Evolutionary conservation across 2,113 vertebrate species (phyloP).

Genomic region (Ceyx margarethae): DNA sequence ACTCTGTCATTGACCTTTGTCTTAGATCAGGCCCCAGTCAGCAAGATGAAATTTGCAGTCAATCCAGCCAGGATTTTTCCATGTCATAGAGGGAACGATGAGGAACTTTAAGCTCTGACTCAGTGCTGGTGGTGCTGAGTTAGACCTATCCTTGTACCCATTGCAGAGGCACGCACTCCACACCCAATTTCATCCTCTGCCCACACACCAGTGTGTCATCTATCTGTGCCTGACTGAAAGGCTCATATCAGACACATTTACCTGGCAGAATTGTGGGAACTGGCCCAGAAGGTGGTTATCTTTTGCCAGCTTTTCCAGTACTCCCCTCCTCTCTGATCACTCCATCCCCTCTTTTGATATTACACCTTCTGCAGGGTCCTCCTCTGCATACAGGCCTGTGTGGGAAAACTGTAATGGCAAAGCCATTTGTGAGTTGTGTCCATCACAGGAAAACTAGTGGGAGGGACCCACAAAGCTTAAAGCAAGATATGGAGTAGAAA

Average conservation of each 20-base stretch:
- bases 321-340: neutral
- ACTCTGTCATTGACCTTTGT: neutral
- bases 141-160: constrained; percentile 34
- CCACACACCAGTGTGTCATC: constrained; percentile 54
- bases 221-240: constrained; percentile 8
- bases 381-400: neutral
- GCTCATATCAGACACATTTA: neutral
- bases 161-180: constrained; percentile 35
- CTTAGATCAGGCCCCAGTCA: neutral
- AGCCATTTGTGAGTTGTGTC: neutral
- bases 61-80: constrained; percentile 32
- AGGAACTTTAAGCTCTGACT: constrained; percentile 60
- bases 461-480: neutral
- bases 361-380: neutral
- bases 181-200: constrained; percentile 55
- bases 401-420: neutral
- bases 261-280: neutral
- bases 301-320: neutral
- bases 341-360: neutral
- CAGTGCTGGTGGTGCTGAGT: constrained; percentile 53
- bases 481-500: neutral
- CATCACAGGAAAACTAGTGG: neutral
- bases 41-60: neutral
- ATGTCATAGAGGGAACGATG: neutral
- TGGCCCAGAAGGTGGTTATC: neutral